A percentile compares a stretch with the other conserved stretches of the same genome.
Conservation (phyloP, 2,113 vertebrate genomes). For the Phasianus colchicus region DNA sequence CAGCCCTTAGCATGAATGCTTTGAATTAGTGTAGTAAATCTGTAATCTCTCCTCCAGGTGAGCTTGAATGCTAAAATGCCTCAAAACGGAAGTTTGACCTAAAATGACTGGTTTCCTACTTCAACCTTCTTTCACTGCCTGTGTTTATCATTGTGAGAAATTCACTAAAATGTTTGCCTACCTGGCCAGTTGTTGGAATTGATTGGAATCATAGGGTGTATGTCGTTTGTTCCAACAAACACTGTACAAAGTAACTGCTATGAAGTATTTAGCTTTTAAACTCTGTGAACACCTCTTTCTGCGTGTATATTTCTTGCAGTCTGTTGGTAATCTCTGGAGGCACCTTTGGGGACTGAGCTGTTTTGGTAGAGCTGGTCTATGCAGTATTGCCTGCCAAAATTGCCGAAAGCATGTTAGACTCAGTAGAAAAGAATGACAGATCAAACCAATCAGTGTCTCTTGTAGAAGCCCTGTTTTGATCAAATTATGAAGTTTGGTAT, state of each 20-base stretch:
- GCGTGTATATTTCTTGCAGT: not conserved
- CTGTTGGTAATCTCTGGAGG: not conserved
- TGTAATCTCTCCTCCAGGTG: not conserved
- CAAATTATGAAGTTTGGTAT: fast-evolving
- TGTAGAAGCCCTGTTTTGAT: not conserved
- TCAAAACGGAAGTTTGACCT: not conserved
- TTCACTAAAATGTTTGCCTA: not conserved
- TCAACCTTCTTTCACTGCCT: fast-evolving
- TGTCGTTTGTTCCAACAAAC: fast-evolving
- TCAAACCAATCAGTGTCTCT: not conserved
- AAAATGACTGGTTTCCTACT: not conserved
- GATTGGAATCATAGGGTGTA: not conserved
- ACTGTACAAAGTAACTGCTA: not conserved
- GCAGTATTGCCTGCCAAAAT: fast-evolving
- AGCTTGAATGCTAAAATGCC: not conserved
- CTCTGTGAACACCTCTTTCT: not conserved
- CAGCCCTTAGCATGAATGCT: not conserved
- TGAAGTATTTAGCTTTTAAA: not conserved
- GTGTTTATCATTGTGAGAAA: not conserved
- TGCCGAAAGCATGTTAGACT: not conserved
- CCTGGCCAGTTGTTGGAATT: not conserved
- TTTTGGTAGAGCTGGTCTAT: not conserved
- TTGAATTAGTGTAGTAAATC: not conserved
- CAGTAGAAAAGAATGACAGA: fast-evolving
- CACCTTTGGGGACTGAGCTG: not conserved